Base-by-base conservation (phyloP, 30 jellyfish, hydroid and myxozoan genomes). In the Mastigias papua region DNA sequence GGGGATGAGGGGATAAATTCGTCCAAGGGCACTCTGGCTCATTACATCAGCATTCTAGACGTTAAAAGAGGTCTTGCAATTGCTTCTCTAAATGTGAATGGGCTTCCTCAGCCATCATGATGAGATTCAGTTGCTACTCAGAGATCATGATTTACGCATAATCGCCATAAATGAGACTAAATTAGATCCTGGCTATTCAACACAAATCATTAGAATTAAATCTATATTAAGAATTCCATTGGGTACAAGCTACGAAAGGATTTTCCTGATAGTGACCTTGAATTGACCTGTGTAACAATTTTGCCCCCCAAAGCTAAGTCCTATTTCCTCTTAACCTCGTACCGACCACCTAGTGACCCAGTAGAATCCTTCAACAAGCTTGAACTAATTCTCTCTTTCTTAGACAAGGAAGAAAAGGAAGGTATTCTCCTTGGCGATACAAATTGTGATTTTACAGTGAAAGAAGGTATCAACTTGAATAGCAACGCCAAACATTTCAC, bases 321-420 rank as follows among this genome's bases (percentile, higher is more conserved):
- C 32, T 49, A 21, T 76, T 67, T 76, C 26, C 82, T 63, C 26
- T 8, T 35, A 19, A 30, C 1, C 21, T 60, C 82, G 82, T 80
- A 60, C 75, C 69, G 76, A 46, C 85, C 84, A 48, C 92, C 92
- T 49, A 69, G 85, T 68, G 77, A 69, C 92, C 77, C 92, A 21
- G 92, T 82, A 33, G 67, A 67, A 11, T 42, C 92, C 30, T 82
- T 82, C 66, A 27, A 17, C 27, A 66, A 67, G 76, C 76, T 42
- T 8, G 85, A 67, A 37, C 22, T 19, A 2, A 75, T 37, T 31
- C 76, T 82, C 32, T 37, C 66, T n/a, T n/a, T n/a, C n/a, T n/a
- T n/a, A n/a, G n/a, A n/a, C n/a, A n/a, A n/a, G n/a, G n/a, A n/a
- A n/a, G n/a, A n/a, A n/a, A n/a, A n/a, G n/a, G n/a, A n/a, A n/a